Evolutionary conservation across 2,113 vertebrate species (phyloP), one percentile per base, ranked within the genome.

Genomic region (Trachemys scripta): DNA sequence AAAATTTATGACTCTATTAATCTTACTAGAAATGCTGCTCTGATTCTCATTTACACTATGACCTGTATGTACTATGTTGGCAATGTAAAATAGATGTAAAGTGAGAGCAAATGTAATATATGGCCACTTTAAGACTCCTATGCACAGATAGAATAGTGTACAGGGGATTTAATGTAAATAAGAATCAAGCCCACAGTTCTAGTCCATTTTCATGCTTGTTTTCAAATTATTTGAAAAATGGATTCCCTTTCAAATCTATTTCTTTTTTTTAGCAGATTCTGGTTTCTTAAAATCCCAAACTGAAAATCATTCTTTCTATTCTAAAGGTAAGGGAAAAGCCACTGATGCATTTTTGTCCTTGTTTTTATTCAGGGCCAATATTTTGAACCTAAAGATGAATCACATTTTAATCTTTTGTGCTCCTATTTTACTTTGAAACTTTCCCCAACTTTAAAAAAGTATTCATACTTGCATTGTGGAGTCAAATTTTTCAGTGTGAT

Each of bases 401-500:
- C 5, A 94, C 79, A 84, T 95, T 95, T 89, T 94, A 45, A 94
- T 94, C 50, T 97, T 95, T 59, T 42, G 8, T 91, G 93, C 85
- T 79, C 89, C 49, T 95, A 93, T 91, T 94, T 90, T 82, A 96
- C 90, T 93, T 92, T 91, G 82, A 91, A 78, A 91, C 22, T 90
- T 96, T 92, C 78, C 9, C 79, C n/a, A 8, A 91, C 7, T 90
- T 93, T 81, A 85, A 94, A 94, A 92, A 98, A 90, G 96, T 95
- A 98, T 95, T 95, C 87, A 90, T 87, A 79, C 59, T 92, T 95
- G 75, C 76, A 85, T 19, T 45, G 90, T 93, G 81, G 89, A 97
- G 81, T 59, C 89, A 93, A 93, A 90, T 85, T 94, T 97, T 95
- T 95, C 92, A 97, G 97, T 96, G 93, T 96, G 96, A 96, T 96